Percentiles rank a stretch among this genome's conserved stretches.
Conservation (phyloP, 2,113 vertebrate species). For the Alligator sinensis region DNA sequence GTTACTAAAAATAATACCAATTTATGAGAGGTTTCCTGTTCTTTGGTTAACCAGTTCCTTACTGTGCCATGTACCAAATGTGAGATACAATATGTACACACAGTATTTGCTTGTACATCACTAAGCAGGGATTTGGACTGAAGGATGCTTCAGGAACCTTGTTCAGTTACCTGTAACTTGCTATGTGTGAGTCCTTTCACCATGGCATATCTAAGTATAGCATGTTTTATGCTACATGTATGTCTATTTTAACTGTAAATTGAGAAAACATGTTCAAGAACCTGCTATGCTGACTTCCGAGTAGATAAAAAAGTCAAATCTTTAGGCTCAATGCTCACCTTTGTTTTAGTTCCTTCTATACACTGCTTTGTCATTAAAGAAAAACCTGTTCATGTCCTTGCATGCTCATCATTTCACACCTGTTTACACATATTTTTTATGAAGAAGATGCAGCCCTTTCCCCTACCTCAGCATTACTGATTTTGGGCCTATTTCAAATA, state of each 20-base stretch:
- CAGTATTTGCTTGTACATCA: neutral
- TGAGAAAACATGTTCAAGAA: neutral
- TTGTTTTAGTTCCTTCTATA: neutral
- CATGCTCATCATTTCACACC: neutral
- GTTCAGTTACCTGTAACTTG: neutral
- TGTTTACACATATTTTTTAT: neutral
- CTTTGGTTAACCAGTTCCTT: constrained; percentile 52
- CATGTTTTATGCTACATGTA: neutral
- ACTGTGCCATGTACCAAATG: neutral
- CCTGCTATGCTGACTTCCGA: neutral
- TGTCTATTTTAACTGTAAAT: neutral
- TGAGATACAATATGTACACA: neutral
- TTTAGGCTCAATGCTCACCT: neutral
- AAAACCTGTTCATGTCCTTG: neutral
- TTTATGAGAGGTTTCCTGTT: constrained; percentile 60
- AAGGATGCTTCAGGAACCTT: neutral
- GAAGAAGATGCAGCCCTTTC: neutral
- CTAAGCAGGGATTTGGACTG: neutral
- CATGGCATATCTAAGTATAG: neutral
- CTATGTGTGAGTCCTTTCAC: neutral
- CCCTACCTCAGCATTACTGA: neutral
- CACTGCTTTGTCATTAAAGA: neutral
- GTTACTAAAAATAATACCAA: constrained; percentile 70
- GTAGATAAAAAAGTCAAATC: neutral
- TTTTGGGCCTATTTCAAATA: neutral